Percentiles rank a stretch among this genome's conserved stretches.
phyloP scores from a whole-genome alignment of 2,888 invertebrate genomes.

The Drosophila histrio region DNA sequence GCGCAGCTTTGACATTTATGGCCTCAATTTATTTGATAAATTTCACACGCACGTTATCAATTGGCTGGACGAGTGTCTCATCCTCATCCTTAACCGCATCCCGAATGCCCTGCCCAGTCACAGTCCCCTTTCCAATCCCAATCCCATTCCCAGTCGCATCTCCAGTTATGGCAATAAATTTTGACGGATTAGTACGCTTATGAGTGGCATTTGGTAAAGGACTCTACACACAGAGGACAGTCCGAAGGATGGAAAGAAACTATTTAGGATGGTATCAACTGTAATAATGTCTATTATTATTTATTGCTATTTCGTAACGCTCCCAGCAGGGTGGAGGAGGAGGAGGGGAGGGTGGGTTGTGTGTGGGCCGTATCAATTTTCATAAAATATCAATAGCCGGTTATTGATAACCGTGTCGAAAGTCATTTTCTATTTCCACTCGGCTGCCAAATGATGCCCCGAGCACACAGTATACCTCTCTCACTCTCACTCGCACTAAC shows the following conservation, averaged over 20 bases:
- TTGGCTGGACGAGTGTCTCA: constrained; percentile 51
- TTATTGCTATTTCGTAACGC: constrained; percentile 67
- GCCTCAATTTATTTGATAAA: constrained; percentile 81
- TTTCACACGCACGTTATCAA: constrained; percentile 81
- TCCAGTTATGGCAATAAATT: constrained; percentile 71
- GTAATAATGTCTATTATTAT: constrained; percentile 77
- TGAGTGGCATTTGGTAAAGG: constrained; percentile 67
- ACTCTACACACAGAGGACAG: constrained; percentile 17
- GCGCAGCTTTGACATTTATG: constrained; percentile 79
- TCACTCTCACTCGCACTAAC: background rate
- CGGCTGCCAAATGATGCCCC: constrained; percentile 29
- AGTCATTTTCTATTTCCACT: constrained; percentile 69
- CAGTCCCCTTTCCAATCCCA: background rate
- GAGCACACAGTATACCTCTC: background rate
- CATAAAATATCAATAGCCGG: constrained; percentile 78
- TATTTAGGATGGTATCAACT: constrained; percentile 72
- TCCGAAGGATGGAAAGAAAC: constrained; percentile 41
- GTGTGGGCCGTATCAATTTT: constrained; percentile 70
- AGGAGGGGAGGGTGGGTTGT: background rate
- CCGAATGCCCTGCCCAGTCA: background rate
- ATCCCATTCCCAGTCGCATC: constrained; percentile 1
- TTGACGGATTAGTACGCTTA: constrained; percentile 77
- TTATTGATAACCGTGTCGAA: constrained; percentile 78
- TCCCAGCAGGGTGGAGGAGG: constrained; percentile 18
- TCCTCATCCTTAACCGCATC: background rate